Conservation (phyloP, 2,113 vertebrate genomes). For the Hiodon alosoides region DNA sequence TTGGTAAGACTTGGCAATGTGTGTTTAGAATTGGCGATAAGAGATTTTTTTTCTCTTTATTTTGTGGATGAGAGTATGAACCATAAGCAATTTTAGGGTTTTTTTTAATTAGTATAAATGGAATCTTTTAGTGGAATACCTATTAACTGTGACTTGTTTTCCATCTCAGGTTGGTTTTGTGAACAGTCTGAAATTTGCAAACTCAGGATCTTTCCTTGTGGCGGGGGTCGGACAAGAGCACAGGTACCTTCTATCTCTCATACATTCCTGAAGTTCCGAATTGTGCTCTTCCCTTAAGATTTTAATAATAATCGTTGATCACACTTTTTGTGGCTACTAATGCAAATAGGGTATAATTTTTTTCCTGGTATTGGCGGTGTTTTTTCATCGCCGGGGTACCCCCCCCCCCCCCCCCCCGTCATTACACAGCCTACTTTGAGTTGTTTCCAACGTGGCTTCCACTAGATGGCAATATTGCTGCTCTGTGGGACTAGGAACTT, state of each 20-base stretch:
- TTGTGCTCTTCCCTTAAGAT: no score
- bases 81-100: background rate
- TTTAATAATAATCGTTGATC: no score
- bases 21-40: no score
- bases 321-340: no score
- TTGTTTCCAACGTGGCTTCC: background rate
- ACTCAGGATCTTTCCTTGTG: slow-evolving; percentile 79
- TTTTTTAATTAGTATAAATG: background rate
- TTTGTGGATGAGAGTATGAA: no score
- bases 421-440: background rate
- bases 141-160: background rate
- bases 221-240: slow-evolving; percentile 92
- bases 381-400: no score
- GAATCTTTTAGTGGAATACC: background rate
- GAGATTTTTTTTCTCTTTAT: background rate
- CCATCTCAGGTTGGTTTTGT: slow-evolving; percentile 75
- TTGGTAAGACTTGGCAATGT: no score
- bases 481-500: background rate
- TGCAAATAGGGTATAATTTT: no score
- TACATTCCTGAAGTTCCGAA: background rate
- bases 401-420: no score
- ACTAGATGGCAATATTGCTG: slow-evolving; percentile 13
- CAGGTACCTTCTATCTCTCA: slow-evolving; percentile 63
- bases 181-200: slow-evolving; percentile 90
- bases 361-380: no score